These are phyloP conservation scores for Pemphigus obesinymphae DNA, from an alignment of 1,140 invertebrate species.

Conservation along the genomic window DNA sequence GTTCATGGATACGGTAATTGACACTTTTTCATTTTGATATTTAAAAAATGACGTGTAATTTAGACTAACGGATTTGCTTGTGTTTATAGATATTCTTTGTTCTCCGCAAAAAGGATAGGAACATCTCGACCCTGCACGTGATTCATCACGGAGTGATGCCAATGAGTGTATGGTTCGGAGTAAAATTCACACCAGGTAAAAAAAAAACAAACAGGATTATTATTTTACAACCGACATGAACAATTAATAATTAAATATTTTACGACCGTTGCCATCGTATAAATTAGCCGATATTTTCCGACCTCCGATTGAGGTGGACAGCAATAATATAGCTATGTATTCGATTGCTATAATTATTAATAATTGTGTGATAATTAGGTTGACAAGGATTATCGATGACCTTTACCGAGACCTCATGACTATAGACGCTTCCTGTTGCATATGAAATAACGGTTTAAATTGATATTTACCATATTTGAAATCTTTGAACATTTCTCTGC, in stretches of 20 bases:
- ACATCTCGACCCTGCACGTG: slow-evolving; percentile 80
- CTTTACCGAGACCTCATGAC: slow-evolving; percentile 33
- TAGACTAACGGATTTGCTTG: slow-evolving; percentile 41
- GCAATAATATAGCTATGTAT: too few relatives aligned
- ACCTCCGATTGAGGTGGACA: neutral
- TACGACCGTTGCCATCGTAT: neutral
- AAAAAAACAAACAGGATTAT: slow-evolving; percentile 42
- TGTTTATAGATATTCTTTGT: slow-evolving; percentile 72
- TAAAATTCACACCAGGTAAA: slow-evolving; percentile 81
- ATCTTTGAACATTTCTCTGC: neutral
- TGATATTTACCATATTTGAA: neutral
- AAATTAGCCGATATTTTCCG: neutral
- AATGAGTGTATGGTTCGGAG: slow-evolving; percentile 85
- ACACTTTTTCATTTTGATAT: neutral
- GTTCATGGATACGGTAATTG: slow-evolving; percentile 67
- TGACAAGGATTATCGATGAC: slow-evolving; percentile 11
- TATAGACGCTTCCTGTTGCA: neutral
- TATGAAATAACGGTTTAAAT: neutral
- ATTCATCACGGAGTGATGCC: slow-evolving; percentile 92
- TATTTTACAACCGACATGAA: neutral
- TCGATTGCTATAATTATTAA: neutral
- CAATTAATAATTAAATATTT: neutral
- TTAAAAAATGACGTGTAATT: neutral
- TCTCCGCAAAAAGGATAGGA: slow-evolving; percentile 76
- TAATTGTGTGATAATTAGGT: slow-evolving; percentile 23